Conservation (phyloP, 2,113 vertebrate species). For the Odontophorus gujanensis region DNA sequence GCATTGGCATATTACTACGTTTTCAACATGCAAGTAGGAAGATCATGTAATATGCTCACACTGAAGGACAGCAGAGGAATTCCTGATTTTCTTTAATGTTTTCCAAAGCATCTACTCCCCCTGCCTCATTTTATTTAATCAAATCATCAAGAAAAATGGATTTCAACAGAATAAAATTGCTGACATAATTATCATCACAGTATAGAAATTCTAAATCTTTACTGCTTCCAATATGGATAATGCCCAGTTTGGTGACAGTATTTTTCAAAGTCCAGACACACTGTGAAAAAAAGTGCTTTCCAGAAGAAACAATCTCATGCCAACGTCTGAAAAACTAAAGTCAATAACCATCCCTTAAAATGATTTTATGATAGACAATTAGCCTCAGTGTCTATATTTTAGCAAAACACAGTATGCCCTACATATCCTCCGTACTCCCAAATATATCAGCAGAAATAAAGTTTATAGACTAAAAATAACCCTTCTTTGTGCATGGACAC, state of each 20-base stretch:
- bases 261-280: neutral
- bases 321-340: neutral
- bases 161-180: conserved; percentile 59
- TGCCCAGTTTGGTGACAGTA: neutral
- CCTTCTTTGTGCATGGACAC: neutral
- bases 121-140: conserved; percentile 30
- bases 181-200: neutral
- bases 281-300: neutral
- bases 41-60: neutral
- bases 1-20: neutral
- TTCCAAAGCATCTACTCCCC: conserved; percentile 18
- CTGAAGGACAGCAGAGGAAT: neutral
- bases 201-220: conserved; percentile 10
- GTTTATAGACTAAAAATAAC: neutral
- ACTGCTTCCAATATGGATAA: conserved; percentile 57
- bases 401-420: neutral
- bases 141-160: conserved; percentile 53
- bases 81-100: conserved; percentile 14
- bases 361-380: neutral
- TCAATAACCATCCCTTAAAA: neutral
- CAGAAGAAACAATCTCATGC: neutral
- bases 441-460: neutral
- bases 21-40: neutral
- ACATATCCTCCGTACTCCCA: neutral
- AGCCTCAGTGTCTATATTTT: neutral